A percentile compares a stretch with the other conserved stretches of the same genome.
Conservation (phyloP, 2,113 vertebrate genomes). For the Ibidorhyncha struthersii region DNA sequence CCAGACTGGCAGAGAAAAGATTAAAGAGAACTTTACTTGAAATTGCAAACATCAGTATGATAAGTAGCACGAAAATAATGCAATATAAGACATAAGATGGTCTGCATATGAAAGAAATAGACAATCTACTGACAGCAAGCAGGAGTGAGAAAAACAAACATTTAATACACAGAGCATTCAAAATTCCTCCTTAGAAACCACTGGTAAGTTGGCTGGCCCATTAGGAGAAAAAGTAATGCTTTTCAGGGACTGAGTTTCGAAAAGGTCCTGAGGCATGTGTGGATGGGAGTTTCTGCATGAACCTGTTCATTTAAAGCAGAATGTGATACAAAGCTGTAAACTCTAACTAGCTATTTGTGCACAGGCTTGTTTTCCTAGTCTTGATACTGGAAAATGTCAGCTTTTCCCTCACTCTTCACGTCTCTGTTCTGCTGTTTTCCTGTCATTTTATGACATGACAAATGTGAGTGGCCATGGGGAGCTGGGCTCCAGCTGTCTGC, state of each 20-base stretch:
- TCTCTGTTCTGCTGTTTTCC: background rate
- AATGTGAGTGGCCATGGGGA: background rate
- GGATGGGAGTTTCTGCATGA: accelerated
- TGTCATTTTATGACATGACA: background rate
- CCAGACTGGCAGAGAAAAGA: background rate
- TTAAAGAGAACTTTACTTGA: background rate
- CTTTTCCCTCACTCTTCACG: background rate
- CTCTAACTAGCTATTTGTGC: background rate
- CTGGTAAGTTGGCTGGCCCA: background rate
- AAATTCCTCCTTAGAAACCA: background rate
- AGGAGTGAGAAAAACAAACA: background rate
- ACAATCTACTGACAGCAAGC: background rate
- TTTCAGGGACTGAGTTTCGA: background rate
- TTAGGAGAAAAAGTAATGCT: background rate
- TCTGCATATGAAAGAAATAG: background rate
- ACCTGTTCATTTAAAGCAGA: background rate
- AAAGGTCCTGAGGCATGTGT: background rate
- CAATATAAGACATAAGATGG: background rate
- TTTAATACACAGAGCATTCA: background rate
- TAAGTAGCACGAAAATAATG: background rate
- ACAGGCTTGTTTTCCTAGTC: background rate
- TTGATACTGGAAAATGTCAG: background rate
- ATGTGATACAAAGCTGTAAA: background rate
- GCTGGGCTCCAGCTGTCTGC: background rate
- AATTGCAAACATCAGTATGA: background rate